Conservation (phyloP, 2,888 invertebrate species). For the Spilosoma lubricipeda region DNA sequence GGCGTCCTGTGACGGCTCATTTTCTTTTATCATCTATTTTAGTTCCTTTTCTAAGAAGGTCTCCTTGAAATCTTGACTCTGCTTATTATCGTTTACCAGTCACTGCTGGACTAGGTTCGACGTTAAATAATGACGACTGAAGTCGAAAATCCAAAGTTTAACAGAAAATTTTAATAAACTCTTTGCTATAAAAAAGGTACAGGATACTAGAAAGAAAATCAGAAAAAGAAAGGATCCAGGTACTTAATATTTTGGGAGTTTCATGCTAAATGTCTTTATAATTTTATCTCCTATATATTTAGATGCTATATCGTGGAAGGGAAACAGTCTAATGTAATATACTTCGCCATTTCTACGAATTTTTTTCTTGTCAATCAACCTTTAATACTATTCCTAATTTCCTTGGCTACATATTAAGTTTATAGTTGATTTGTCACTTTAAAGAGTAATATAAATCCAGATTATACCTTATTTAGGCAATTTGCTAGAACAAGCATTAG, state of each 20-base stretch:
- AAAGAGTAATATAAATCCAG: too few relatives aligned
- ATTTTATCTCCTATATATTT: too few relatives aligned
- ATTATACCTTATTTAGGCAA: too few relatives aligned
- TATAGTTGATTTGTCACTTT: neutral
- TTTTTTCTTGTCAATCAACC: neutral
- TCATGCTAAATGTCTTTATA: neutral
- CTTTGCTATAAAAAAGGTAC: neutral
- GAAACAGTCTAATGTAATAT: neutral
- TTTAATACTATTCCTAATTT: neutral
- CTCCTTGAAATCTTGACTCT: too few relatives aligned
- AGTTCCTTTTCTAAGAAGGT: too few relatives aligned
- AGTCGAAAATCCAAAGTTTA: neutral
- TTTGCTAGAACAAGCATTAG: neutral
- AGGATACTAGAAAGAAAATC: neutral
- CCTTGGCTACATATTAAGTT: neutral
- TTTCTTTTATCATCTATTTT: too few relatives aligned
- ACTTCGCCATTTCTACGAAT: too few relatives aligned
- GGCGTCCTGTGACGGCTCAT: too few relatives aligned
- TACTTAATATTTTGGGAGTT: neutral
- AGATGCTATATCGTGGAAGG: too few relatives aligned
- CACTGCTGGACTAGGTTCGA: too few relatives aligned
- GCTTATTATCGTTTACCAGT: too few relatives aligned
- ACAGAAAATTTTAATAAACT: neutral
- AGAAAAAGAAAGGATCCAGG: neutral
- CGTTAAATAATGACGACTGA: too few relatives aligned